Conservation (phyloP, 2,888 invertebrate species). For the Andricus curvator region DNA sequence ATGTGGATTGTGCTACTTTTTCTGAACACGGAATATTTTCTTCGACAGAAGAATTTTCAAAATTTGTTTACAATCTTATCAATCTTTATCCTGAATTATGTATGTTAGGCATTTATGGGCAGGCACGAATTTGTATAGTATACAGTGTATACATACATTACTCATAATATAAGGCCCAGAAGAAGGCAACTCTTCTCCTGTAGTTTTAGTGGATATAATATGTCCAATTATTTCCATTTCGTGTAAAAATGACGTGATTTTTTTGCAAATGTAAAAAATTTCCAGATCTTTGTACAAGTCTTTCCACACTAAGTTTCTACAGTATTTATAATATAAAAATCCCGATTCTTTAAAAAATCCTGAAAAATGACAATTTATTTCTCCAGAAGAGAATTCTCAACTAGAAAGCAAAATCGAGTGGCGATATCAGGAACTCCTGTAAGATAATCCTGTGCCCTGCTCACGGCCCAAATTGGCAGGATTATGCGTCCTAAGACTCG, state of each 20-base stretch:
- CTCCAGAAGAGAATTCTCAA: constrained; percentile 41
- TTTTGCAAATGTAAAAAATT: too few relatives aligned
- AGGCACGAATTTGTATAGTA: not conserved
- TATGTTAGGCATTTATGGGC: not conserved
- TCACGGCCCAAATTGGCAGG: constrained; percentile 73
- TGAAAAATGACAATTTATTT: not conserved
- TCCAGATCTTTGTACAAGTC: too few relatives aligned
- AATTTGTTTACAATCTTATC: too few relatives aligned
- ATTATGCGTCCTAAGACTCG: constrained; percentile 72
- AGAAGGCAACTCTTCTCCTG: too few relatives aligned
- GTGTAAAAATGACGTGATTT: too few relatives aligned
- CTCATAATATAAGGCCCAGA: too few relatives aligned
- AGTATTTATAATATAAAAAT: not conserved
- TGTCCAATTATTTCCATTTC: too few relatives aligned
- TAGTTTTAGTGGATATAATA: too few relatives aligned
- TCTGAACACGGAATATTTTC: too few relatives aligned
- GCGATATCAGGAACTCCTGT: constrained; percentile 41
- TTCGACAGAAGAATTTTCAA: too few relatives aligned
- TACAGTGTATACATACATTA: too few relatives aligned
- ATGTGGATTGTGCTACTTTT: too few relatives aligned
- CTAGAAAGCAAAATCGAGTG: constrained; percentile 33
- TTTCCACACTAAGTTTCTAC: not conserved
- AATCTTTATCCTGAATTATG: not conserved
- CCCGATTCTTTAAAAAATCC: not conserved
- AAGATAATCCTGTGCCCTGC: constrained; percentile 55